Evolutionary conservation across 2,888 invertebrate species (phyloP), one percentile per base, ranked within the genome.

Genomic region (Eulithis testata): DNA sequence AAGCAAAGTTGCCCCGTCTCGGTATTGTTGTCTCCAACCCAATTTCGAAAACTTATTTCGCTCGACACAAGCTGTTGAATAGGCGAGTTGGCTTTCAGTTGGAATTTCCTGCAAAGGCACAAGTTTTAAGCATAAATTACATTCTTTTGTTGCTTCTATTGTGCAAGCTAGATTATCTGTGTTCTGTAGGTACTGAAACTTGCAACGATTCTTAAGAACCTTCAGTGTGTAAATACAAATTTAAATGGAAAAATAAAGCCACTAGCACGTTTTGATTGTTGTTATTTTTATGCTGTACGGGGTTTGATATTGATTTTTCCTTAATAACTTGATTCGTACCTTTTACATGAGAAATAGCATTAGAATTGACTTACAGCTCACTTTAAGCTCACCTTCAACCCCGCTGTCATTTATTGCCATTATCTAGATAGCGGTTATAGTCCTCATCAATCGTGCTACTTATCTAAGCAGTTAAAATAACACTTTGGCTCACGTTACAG

Each of bases 1-100:
- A 66, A 63, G 57, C 60, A 60, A 63, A 63, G 11, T 67, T 58
- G 21, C 11, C 14, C 49, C 31, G 61, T 61, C 49, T 45, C 43
- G 21, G 52, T 58, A 57, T 64, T 64, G 60, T 63, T 60, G 52
- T 52, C 53, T 36, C n/a, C 60, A 14, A 60, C 47, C 49, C 49
- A 6, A 21, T 21, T 65, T 43, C 36, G n/a, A 14, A 47, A 56
- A 65, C 53, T 58, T 52, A 52, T 52, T 36, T 59, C 45, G 37
- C 51, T 60, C 47, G 43, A 36, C 53, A 43, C 47, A 49, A 43
- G 49, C 47, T 53, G 51, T 47, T 50, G 56, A 31, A 37, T 57
- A 50, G 58, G 27, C 27, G 58, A 50, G 37, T 58, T 58, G 49
- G 58, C 31, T 44, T 58, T 54, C 43, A 61, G 61, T 61, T 54